A percentile compares a stretch with the other conserved stretches of the same genome.
phyloP scores from a whole-genome alignment of 2,113 vertebrate species.

The human region GRCh38 chr6:153615001-153615500 shows the following conservation, averaged over 20 bases:
- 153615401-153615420: slow-evolving; percentile 35
- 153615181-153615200: background rate
- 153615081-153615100: background rate
- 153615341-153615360: slow-evolving; percentile 24
- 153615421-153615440: background rate
- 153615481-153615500: background rate
- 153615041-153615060: rapidly evolving
- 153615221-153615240: background rate
- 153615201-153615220: background rate
- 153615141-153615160: background rate
- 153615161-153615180: background rate
- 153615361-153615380: slow-evolving; percentile 40
- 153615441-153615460: background rate
- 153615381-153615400: slow-evolving; percentile 11
- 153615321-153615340: slow-evolving; percentile 11
- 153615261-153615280: background rate
- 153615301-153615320: background rate
- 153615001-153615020: background rate
- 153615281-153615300: background rate
- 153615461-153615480: background rate
- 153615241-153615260: slow-evolving; percentile 35
- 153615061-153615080: background rate
- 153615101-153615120: background rate
- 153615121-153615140: background rate
- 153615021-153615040: background rate